Evolutionary conservation across 2,113 vertebrate species (phyloP).

Genomic region (Crotalus viridis): DNA sequence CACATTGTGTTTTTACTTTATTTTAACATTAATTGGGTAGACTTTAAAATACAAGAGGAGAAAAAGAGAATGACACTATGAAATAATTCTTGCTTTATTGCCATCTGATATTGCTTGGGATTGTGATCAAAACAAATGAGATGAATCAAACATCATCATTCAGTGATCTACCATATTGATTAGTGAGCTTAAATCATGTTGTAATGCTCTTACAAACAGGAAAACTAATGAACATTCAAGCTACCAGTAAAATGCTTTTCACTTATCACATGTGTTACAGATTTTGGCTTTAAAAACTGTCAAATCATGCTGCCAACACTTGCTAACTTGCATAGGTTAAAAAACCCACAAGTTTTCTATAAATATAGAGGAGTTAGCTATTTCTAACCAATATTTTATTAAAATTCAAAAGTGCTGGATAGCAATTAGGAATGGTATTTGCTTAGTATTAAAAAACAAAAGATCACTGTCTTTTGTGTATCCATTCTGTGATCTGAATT

Average conservation of each 20-base stretch:
- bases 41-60: background rate
- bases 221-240: constrained; percentile 27
- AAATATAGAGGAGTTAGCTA: constrained; percentile 53
- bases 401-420: constrained; percentile 51
- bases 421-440: constrained; percentile 57
- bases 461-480: constrained; percentile 17
- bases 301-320: constrained; percentile 46
- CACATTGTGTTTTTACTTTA: background rate
- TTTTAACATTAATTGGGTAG: background rate
- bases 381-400: constrained; percentile 43
- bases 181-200: constrained; percentile 12
- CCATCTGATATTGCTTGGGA: background rate
- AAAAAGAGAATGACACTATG: background rate
- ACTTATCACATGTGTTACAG: constrained; percentile 18
- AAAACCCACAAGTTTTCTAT: constrained; percentile 42
- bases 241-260: constrained; percentile 30
- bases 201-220: constrained; percentile 11
- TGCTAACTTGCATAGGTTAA: constrained; percentile 34
- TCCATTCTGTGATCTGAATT: constrained; percentile 15
- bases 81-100: background rate
- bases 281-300: constrained; percentile 53
- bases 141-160: background rate
- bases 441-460: constrained; percentile 33
- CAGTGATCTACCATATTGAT: background rate
- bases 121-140: background rate